Evolutionary conservation across 1,140 invertebrate species (phyloP).

Genomic region (Brachionus paranguensis): DNA sequence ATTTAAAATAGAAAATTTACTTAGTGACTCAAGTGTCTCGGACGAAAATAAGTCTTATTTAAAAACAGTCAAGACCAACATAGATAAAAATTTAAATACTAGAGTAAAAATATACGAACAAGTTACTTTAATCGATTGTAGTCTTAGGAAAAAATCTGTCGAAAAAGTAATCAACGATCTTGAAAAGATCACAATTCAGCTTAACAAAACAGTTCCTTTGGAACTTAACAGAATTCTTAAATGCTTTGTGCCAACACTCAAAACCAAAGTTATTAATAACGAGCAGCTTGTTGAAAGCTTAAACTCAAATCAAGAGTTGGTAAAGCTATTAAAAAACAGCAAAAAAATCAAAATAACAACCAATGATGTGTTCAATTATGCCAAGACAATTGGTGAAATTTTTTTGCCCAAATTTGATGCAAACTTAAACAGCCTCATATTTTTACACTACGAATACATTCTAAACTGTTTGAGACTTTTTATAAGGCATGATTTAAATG

Average conservation of each 20-base stretch:
- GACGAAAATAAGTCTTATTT: slow-evolving; percentile 8
- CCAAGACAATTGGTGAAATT: slow-evolving; percentile 50
- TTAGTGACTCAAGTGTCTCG: background rate
- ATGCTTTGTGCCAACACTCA: slow-evolving; percentile 45
- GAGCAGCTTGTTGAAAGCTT: background rate
- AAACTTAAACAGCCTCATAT: slow-evolving; percentile 45
- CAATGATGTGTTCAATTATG: slow-evolving; percentile 47
- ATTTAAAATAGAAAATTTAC: background rate
- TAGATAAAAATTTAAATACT: background rate
- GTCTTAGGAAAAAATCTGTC: slow-evolving; percentile 42
- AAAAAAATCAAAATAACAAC: slow-evolving; percentile 43
- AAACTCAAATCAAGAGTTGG: slow-evolving; percentile 44
- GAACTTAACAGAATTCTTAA: slow-evolving; percentile 46
- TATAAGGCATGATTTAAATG: slow-evolving; percentile 47
- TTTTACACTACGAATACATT: slow-evolving; percentile 47
- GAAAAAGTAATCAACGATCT: slow-evolving; percentile 46
- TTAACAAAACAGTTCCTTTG: slow-evolving; percentile 47
- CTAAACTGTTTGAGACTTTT: slow-evolving; percentile 46
- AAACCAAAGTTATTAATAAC: slow-evolving; percentile 45
- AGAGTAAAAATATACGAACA: background rate
- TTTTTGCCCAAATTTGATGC: slow-evolving; percentile 47
- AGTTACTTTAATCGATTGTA: slow-evolving; percentile 16
- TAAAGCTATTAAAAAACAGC: slow-evolving; percentile 44
- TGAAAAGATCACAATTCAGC: slow-evolving; percentile 49
- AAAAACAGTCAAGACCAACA: background rate